Evolutionary conservation across 2,113 vertebrate species (phyloP).

Genomic region (Danio rerio): DNA sequence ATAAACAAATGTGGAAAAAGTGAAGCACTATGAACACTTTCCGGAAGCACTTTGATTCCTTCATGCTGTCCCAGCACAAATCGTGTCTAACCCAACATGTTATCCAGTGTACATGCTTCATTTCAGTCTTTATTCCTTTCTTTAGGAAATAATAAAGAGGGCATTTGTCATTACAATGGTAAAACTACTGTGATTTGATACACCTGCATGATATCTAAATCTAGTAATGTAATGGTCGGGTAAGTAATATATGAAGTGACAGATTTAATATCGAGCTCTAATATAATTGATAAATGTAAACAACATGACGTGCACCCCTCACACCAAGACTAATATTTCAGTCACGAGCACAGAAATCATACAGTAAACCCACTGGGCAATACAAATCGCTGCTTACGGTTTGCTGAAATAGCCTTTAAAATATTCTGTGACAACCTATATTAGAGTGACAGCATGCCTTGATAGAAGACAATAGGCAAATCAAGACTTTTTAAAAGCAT

Average conservation of each 20-base stretch:
- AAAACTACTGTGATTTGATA: background rate
- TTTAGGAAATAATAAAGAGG: conserved; percentile 1
- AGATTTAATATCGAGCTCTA: background rate
- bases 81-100: too few species aligned
- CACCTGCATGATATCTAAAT: background rate
- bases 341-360: background rate
- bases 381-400: background rate
- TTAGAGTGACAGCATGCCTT: background rate
- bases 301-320: background rate
- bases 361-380: background rate
- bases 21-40: too few species aligned
- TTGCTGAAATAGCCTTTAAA: background rate
- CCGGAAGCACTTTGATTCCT: too few species aligned
- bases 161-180: background rate
- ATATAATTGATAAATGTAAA: background rate
- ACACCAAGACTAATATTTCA: background rate
- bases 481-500: background rate
- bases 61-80: too few species aligned
- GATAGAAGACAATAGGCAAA: background rate
- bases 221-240: background rate
- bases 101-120: background rate
- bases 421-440: background rate
- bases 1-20: too few species aligned
- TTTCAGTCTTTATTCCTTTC: background rate
- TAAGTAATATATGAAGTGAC: background rate